These are phyloP conservation scores for Anaspis maculata DNA, from an alignment of 2,888 invertebrate species.

Conservation along the genomic window DNA sequence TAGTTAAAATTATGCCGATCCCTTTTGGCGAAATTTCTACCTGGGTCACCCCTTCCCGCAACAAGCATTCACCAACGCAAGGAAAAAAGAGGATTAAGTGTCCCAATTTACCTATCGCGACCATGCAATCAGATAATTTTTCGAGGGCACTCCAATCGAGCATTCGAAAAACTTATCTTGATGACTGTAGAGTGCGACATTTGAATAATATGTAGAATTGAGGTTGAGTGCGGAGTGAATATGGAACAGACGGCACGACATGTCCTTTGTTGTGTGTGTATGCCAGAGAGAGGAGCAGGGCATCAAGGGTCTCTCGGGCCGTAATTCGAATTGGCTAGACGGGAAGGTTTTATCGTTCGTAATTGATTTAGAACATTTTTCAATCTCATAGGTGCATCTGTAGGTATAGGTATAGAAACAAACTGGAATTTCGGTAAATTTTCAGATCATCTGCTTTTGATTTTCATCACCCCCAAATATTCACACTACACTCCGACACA, in stretches of 20 bases:
- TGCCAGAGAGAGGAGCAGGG: no score
- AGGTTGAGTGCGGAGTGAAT: constrained; percentile 19
- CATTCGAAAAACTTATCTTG: constrained; percentile 22
- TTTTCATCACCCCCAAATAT: no score
- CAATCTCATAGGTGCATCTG: no score
- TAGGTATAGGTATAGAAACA: no score
- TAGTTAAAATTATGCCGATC: constrained; percentile 28
- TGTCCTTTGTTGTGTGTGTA: no score
- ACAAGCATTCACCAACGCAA: constrained; percentile 6
- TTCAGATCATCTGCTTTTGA: no score
- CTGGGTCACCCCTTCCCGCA: constrained; percentile 27
- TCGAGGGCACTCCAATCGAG: constrained; percentile 20
- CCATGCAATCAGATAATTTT: constrained; percentile 26
- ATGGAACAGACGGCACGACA: constrained; percentile 8
- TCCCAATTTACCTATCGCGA: constrained; percentile 24
- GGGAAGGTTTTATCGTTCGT: no score
- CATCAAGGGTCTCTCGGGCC: no score
- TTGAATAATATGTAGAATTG: constrained; percentile 24
- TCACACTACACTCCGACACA: no score
- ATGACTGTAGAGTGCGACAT: constrained; percentile 23
- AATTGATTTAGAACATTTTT: no score
- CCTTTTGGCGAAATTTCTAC: constrained; percentile 21
- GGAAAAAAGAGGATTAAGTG: constrained; percentile 31
- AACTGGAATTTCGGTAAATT: no score
- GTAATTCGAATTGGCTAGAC: no score